A percentile compares a stretch with the other conserved stretches of the same genome.
Conservation (phyloP, 1,140 invertebrate species). For the Apis cerana region DNA sequence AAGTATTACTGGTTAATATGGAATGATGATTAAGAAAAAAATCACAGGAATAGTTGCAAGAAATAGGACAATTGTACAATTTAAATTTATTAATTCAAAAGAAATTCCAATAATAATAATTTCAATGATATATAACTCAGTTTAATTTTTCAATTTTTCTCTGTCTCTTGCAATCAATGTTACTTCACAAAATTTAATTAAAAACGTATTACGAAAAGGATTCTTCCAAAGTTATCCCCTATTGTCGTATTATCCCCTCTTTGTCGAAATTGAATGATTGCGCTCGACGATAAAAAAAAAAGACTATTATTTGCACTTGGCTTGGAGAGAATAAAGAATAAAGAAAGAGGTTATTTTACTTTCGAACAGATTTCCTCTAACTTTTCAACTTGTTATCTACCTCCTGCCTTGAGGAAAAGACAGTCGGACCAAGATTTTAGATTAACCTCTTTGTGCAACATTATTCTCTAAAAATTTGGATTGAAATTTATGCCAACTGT, state of each 20-base stretch:
- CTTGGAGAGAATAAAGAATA: not conserved
- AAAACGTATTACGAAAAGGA: not conserved
- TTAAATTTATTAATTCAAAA: not conserved
- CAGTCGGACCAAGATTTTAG: not conserved
- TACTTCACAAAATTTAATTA: not conserved
- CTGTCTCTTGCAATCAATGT: not conserved
- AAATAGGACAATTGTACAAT: not conserved
- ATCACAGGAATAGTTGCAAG: too few species aligned
- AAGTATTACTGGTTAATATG: too few species aligned
- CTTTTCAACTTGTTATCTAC: slow-evolving; percentile 15
- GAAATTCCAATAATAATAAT: not conserved
- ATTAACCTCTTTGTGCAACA: not conserved
- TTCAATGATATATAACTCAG: not conserved
- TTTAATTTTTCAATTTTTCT: not conserved
- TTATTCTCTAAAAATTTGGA: slow-evolving; percentile 11
- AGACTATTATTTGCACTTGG: slow-evolving; percentile 30
- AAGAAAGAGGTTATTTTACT: slow-evolving; percentile 24
- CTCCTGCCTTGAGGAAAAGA: not conserved
- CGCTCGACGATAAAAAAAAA: not conserved
- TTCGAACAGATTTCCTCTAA: slow-evolving; percentile 4
- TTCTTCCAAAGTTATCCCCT: not conserved
- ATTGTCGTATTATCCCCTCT: not conserved
- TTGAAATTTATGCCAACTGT: not conserved
- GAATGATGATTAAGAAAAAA: too few species aligned
- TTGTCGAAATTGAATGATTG: slow-evolving; percentile 26